Evolutionary conservation across 1,140 invertebrate genomes (phyloP).

Genomic region (Stegodyphus dumicola): DNA sequence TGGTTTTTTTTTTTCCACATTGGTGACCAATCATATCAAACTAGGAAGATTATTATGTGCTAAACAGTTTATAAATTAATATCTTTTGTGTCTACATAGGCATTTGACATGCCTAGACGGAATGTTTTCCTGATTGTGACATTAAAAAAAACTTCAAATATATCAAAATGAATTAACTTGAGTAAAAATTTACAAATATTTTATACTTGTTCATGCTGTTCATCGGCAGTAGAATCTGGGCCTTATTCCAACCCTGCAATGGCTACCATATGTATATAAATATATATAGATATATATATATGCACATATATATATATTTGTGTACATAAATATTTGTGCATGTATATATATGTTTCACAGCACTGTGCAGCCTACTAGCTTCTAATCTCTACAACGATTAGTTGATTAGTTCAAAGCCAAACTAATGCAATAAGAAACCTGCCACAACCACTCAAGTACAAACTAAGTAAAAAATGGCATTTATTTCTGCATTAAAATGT

Average conservation of each 20-base stretch:
- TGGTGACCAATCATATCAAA: not conserved
- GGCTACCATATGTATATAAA: not conserved
- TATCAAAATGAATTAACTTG: not conserved
- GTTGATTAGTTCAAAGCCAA: no score
- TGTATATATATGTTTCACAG: no score
- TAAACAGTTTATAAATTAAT: not conserved
- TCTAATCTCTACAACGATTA: no score
- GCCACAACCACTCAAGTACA: no score
- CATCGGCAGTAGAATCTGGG: slow-evolving; percentile 8
- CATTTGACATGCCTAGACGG: not conserved
- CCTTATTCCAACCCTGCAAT: slow-evolving; percentile 2
- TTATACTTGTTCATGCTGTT: slow-evolving; percentile 13
- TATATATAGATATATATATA: no score
- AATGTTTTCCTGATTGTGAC: not conserved
- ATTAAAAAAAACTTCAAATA: not conserved
- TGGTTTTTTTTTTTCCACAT: not conserved
- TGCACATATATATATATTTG: no score
- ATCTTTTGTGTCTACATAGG: not conserved
- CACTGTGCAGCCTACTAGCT: no score
- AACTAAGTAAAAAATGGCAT: no score
- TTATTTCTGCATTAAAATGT: no score
- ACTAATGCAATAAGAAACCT: no score
- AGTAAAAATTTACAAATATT: not conserved
- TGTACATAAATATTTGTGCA: not conserved
- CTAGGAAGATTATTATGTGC: not conserved